Percentiles rank a stretch among this genome's conserved stretches.
Evolutionary conservation across 2,797 vertebrate species (phyloP).

Genomic region (Paedocypris micromegethes): DNA sequence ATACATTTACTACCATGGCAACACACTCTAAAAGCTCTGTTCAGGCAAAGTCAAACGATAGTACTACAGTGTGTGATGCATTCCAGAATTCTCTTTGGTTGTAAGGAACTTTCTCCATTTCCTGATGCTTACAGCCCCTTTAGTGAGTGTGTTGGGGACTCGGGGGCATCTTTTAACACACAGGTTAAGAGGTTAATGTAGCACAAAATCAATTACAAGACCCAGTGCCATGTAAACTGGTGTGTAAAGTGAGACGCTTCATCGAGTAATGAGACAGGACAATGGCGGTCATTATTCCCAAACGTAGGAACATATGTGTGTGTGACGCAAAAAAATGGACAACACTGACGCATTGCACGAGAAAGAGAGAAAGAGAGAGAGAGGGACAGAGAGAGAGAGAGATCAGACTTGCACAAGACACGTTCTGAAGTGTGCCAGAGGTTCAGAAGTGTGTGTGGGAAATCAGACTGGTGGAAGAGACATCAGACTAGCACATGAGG

Average conservation of each 20-base stretch:
- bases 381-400: too few relatives aligned
- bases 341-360: too few relatives aligned
- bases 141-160: not conserved
- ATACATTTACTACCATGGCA: constrained; percentile 8
- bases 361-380: too few relatives aligned
- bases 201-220: constrained; percentile 15
- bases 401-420: too few relatives aligned
- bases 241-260: constrained; percentile 2
- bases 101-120: constrained; percentile 4
- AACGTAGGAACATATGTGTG: too few relatives aligned
- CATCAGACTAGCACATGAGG: too few relatives aligned
- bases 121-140: not conserved
- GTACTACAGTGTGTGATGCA: not conserved
- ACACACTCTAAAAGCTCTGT: constrained; percentile 10
- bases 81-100: too few relatives aligned
- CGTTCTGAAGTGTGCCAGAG: too few relatives aligned
- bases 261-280: not conserved
- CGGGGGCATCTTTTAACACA: not conserved
- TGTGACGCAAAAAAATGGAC: too few relatives aligned
- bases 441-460: too few relatives aligned
- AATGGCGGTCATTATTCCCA: constrained; percentile 3
- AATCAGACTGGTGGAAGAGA: too few relatives aligned
- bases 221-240: constrained; percentile 3
- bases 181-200: constrained; percentile 1
- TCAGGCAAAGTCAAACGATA: constrained; percentile 36